Evolutionary conservation across 2,797 vertebrate species (phyloP).

Genomic region (Picus viridis): DNA sequence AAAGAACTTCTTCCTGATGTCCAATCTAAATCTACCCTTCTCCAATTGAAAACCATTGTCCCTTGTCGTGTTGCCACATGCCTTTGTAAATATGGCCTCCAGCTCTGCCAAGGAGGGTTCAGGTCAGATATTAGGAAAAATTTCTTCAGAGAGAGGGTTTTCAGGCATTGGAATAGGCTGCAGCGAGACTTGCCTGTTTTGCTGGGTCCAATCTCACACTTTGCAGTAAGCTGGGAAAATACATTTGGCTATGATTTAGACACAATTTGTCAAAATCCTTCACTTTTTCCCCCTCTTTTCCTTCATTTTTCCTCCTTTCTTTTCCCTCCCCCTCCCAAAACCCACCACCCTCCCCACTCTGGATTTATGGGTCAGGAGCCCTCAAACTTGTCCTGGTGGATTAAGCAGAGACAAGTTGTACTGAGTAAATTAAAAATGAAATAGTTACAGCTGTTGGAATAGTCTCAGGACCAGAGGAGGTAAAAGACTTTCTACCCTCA

Average conservation of each 20-base stretch:
- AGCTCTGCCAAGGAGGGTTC: too few relatives aligned
- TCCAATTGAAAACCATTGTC: too few relatives aligned
- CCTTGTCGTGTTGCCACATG: too few relatives aligned
- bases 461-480: constrained; percentile 24
- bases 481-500: constrained; percentile 18
- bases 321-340: not conserved
- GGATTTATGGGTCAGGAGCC: constrained; percentile 72
- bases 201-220: not conserved
- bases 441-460: constrained; percentile 68
- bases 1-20: too few relatives aligned
- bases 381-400: constrained; percentile 76
- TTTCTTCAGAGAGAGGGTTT: too few relatives aligned
- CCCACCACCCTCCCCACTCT: not conserved
- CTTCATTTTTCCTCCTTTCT: not conserved
- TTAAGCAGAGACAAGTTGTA: constrained; percentile 75
- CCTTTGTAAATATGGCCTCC: too few relatives aligned
- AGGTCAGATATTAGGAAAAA: too few relatives aligned
- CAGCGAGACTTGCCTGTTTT: not conserved
- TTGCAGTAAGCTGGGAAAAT: constrained; percentile 20
- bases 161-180: too few relatives aligned
- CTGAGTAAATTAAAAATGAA: constrained; percentile 71
- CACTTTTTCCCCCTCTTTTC: not conserved
- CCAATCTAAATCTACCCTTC: too few relatives aligned
- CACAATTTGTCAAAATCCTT: constrained; percentile 72
- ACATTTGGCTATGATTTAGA: constrained; percentile 74